Evolutionary conservation across 2,113 vertebrate genomes (phyloP), one percentile per base, ranked within the genome.

Genomic region (Brachyhypopomus occidentalis): DNA sequence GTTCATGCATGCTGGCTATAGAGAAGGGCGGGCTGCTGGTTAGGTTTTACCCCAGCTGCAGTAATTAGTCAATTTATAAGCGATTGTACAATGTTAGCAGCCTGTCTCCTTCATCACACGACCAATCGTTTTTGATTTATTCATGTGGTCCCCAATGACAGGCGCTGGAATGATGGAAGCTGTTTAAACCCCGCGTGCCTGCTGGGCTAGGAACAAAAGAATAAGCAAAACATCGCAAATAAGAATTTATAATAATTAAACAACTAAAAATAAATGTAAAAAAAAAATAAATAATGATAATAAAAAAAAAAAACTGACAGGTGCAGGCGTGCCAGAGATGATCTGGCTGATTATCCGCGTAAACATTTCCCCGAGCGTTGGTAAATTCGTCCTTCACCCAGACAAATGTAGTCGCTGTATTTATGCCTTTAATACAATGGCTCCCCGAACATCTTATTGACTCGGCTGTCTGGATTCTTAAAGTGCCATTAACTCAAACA

Each of bases 381-480:
- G 84, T 86, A 91, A 91, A 90, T 89, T 86, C 82, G 76, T 87
- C 78, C 75, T 76, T 81, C 80, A 81, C 76, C 16, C 70, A 48
- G 79, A 25, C 6, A 75, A 77, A 82, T 58, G 78, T 75, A 60
- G 77, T 72, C 83, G 70, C 88, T 75, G 86, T 92, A 93, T 93
- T 93, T 93, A 93, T 93, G 88, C 85, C 83, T 92, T 92, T 90
- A 93, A 93, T 92, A 93, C 86, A 80, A 87, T 77, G 80, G 81
- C 85, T 12, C 45, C 77, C 75, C 85, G 88, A 92, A 89, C 86
- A 87, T 90, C 87, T 85, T 90, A 91, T 91, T 86, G 91, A 92
- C 89, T 58, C n/a, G 38, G 45, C 88, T 72, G 80, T 88, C 89
- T 69, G 20, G 84, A 88, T 92, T 85, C 85, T 90, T 90, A 91